A percentile compares a stretch with the other conserved stretches of the same genome.
phyloP scores from a whole-genome alignment of 2,797 vertebrate species.

The Pterois miles region DNA sequence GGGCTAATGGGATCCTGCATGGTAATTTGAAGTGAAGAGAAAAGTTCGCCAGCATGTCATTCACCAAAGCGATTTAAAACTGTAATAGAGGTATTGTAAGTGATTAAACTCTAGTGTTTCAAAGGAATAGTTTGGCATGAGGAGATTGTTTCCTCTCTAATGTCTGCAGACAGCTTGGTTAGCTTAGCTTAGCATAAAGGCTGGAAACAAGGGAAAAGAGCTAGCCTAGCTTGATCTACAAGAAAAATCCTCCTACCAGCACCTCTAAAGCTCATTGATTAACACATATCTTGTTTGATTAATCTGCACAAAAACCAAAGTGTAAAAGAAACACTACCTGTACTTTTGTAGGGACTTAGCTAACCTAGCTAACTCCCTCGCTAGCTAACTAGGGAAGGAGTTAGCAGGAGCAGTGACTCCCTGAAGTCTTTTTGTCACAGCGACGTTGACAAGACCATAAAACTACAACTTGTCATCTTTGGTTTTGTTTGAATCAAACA shows the following conservation, averaged over 20 bases:
- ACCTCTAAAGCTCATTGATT: not conserved
- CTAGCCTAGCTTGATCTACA: not conserved
- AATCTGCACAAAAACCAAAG: too few species aligned
- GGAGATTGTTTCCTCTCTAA: not conserved
- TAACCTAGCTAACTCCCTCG: too few species aligned
- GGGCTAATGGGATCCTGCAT: slow-evolving; percentile 37
- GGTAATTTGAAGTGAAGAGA: slow-evolving; percentile 35
- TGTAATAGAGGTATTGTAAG: not conserved
- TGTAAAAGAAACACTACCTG: not conserved
- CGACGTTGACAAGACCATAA: not conserved
- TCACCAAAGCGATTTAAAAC: slow-evolving; percentile 11
- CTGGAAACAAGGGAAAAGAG: too few species aligned
- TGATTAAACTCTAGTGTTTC: not conserved
- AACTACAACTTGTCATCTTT: not conserved
- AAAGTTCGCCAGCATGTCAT: slow-evolving; percentile 37
- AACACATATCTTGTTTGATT: not conserved
- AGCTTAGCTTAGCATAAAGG: too few species aligned
- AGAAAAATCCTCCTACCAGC: not conserved
- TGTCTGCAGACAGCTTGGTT: too few species aligned
- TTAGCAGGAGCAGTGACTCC: too few species aligned
- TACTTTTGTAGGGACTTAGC: too few species aligned
- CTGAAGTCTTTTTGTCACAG: too few species aligned
- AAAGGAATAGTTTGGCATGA: not conserved
- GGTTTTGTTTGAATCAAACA: not conserved
- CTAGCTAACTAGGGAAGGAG: too few species aligned